phyloP scores from a whole-genome alignment of 2,797 vertebrate species.

The Forpus xanthops region DNA sequence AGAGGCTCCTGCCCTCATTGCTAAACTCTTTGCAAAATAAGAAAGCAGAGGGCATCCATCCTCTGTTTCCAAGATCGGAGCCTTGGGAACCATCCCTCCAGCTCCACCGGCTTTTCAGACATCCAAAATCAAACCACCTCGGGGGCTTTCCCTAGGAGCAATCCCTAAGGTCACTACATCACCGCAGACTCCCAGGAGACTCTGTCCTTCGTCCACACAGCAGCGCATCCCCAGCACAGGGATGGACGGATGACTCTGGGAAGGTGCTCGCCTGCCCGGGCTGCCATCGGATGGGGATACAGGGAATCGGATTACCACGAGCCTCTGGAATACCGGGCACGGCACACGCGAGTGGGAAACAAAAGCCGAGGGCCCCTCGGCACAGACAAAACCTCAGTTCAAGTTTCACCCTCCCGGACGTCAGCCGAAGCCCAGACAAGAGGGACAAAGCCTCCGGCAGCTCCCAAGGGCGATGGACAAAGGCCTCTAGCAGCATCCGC shows the following conservation, averaged over 20 bases:
- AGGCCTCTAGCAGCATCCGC: neutral
- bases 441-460: neutral
- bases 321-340: neutral
- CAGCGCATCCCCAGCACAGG: neutral
- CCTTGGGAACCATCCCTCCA: neutral
- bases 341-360: neutral
- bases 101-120: neutral
- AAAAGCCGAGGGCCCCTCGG: neutral
- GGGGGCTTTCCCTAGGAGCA: neutral
- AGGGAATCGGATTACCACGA: neutral
- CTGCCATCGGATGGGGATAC: neutral
- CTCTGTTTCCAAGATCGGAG: constrained; percentile 18
- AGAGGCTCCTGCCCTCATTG: constrained; percentile 12
- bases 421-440: neutral
- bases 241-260: neutral
- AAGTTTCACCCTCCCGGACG: neutral
- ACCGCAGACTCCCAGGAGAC: neutral
- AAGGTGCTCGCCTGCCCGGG: neutral
- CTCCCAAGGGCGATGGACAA: neutral
- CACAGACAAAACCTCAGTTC: neutral
- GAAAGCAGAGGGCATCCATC: constrained; percentile 59
- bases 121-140: neutral
- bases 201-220: neutral
- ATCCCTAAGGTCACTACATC: neutral
- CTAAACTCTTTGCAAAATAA: constrained; percentile 50